Evolutionary conservation across 2,888 invertebrate genomes (phyloP).

Genomic region (Linnaemya tessellans): DNA sequence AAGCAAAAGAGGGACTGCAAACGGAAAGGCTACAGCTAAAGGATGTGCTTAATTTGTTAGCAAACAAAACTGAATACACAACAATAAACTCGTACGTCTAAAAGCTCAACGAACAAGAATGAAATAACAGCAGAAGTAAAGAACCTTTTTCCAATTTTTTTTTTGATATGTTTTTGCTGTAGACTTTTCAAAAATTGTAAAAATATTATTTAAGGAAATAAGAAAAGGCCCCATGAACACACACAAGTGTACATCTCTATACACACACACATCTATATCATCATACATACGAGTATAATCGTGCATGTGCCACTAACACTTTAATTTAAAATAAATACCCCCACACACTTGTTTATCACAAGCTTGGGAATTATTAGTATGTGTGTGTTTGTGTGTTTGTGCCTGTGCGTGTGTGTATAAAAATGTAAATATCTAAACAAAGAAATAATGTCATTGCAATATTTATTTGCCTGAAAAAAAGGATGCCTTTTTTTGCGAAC

Average conservation of each 20-base stretch:
- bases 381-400: no score
- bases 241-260: background rate
- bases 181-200: background rate
- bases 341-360: background rate
- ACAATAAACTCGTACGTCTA: slow-evolving; percentile 21
- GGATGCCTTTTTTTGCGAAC: background rate
- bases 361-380: no score
- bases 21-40: slow-evolving; percentile 35
- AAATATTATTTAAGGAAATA: background rate
- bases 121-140: background rate
- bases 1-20: background rate
- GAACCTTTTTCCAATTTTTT: background rate
- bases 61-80: slow-evolving; percentile 63
- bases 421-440: no score
- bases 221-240: background rate
- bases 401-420: no score
- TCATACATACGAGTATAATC: background rate
- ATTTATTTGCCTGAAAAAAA: no score
- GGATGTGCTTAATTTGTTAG: slow-evolving; percentile 65
- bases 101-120: background rate
- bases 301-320: background rate
- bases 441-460: no score
- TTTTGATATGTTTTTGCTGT: background rate
- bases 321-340: slow-evolving; percentile 2
- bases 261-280: no score